Conservation (phyloP, 2,888 invertebrate genomes). For the Sarcophaga rosellei region DNA sequence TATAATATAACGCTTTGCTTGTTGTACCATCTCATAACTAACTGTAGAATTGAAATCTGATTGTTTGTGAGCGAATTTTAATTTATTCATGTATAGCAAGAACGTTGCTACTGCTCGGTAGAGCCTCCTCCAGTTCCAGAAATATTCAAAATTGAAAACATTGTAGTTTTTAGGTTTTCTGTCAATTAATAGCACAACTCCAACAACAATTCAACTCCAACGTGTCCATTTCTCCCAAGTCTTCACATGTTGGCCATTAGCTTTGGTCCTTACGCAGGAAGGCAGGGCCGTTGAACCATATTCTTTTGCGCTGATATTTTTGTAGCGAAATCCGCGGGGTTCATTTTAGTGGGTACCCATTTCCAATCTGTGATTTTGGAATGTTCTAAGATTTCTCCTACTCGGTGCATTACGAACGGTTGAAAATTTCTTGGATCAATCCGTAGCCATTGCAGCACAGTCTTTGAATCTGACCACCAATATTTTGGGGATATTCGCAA, state of each 20-base stretch:
- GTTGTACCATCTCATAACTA: conserved; percentile 3
- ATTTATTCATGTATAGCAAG: conserved; percentile 30
- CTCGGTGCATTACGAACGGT: conserved; percentile 49
- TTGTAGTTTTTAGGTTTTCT: neutral
- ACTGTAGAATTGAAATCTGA: neutral
- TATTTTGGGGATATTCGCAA: conserved; percentile 22
- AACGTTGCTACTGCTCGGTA: conserved; percentile 59
- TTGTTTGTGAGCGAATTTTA: conserved; percentile 35
- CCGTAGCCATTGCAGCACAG: conserved; percentile 34
- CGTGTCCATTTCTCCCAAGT: neutral
- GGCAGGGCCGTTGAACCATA: conserved; percentile 57
- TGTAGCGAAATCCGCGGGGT: too few species aligned
- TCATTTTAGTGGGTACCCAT: too few species aligned
- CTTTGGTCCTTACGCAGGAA: neutral
- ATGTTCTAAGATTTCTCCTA: neutral
- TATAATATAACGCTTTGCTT: conserved; percentile 14
- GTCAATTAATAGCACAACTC: neutral
- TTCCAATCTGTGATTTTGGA: too few species aligned
- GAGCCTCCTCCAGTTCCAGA: conserved; percentile 40
- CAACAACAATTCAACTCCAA: conserved; percentile 20
- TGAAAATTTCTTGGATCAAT: conserved; percentile 16
- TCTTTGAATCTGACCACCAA: conserved; percentile 57
- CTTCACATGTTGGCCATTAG: conserved; percentile 45
- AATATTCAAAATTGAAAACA: conserved; percentile 28
- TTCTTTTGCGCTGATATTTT: neutral